phyloP scores from a whole-genome alignment of 2,888 invertebrate genomes.

The Synanthedon myopaeformis region DNA sequence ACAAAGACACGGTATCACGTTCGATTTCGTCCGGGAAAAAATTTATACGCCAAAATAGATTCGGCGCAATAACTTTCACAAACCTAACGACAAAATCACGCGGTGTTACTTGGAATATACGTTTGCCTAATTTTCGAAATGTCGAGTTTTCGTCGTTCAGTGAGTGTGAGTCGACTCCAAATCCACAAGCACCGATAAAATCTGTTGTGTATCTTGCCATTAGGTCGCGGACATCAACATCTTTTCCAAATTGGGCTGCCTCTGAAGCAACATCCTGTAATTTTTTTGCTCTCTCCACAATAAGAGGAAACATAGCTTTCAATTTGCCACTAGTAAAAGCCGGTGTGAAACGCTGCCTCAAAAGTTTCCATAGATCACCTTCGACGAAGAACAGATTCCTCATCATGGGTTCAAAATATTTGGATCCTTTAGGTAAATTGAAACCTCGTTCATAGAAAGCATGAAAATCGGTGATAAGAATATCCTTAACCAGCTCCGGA shows the following conservation, averaged over 20 bases:
- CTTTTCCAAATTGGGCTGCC: constrained; percentile 1
- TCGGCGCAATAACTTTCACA: constrained; percentile 16
- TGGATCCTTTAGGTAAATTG: constrained; percentile 4
- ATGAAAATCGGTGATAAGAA: constrained; percentile 13
- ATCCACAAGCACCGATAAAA: constrained; percentile 26
- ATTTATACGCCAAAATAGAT: constrained; percentile 12
- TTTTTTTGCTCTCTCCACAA: constrained; percentile 11
- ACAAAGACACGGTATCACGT: constrained; percentile 15
- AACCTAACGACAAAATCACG: constrained; percentile 14
- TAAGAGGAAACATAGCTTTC: constrained; percentile 17
- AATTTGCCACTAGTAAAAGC: constrained; percentile 15
- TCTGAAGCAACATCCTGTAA: constrained; percentile 3
- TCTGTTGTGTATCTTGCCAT: constrained; percentile 30
- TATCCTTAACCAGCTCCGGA: constrained; percentile 12
- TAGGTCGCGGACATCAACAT: constrained; percentile 19
- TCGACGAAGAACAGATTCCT: constrained; percentile 13
- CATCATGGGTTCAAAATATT: constrained; percentile 9
- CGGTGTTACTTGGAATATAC: constrained; percentile 12
- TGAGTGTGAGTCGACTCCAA: constrained; percentile 23
- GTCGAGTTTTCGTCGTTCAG: constrained; percentile 21
- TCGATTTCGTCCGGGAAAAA: constrained; percentile 14
- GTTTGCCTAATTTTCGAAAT: constrained; percentile 18
- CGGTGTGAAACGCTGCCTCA: constrained; percentile 10
- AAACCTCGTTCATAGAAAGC: constrained; percentile 10
- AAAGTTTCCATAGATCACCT: constrained; percentile 12